Evolutionary conservation across 2,888 invertebrate species (phyloP), one percentile per base, ranked within the genome.

Genomic region (Pteria penguin): DNA sequence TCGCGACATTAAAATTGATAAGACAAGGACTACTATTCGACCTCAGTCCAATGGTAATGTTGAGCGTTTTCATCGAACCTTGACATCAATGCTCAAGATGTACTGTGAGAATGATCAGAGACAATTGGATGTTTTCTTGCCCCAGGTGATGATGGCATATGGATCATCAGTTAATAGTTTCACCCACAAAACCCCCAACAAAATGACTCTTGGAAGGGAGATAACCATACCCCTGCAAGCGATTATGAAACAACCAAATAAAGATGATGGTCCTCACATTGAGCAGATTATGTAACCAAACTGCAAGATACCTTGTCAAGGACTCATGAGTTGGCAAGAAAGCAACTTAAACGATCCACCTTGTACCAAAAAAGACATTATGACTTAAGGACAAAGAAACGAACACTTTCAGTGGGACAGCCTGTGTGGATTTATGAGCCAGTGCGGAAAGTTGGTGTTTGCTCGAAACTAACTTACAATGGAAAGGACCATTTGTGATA

Each of bases 401-500:
- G 70, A 3, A 14, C 62, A 8, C 54, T 76, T 22, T 0, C 33
- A 29, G 54, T 31, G 29, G 72, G 75, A 14, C 74, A 81, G 61
- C 33, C 69, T 11, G 78, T 82, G 2, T 80, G 79, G 78, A 29
- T 79, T 1, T 79, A 73, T 62, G 65, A 76, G 31, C 65, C 76
- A 45, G n/a, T 31, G 2, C 57, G 63, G 27, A 69, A 65, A 33
- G 55, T 67, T 0, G 76, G 78, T 18, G 72, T 76, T 2, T 78
- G 78, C 60, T n/a, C 33, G 2, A 80, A 78, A 27, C 55, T 78
- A 4, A 76, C 75, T 8, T 72, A 0, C 67, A 68, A 55, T 76
- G 78, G 81, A 79, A 79, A 24, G 78, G 78, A 26, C 75, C 79
- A 22, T 81, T 26, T 67, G 18, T 77, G 2, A 29, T 79, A 8